Evolutionary conservation across 2,888 invertebrate genomes (phyloP), one percentile per base, ranked within the genome.

Genomic region (Nipponacmea schrenckii): DNA sequence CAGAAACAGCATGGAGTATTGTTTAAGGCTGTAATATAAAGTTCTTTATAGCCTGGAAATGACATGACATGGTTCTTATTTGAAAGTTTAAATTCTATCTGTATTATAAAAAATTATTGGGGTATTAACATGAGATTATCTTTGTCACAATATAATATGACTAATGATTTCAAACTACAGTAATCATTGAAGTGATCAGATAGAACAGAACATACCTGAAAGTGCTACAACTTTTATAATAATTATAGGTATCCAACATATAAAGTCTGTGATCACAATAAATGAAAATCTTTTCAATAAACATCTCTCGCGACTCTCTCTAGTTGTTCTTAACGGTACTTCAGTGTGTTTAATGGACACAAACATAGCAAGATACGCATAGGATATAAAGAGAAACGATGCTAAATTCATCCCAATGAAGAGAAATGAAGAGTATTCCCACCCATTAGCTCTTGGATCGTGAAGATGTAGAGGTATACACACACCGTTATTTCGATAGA

Each of bases 401-500:
- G 69, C 66, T 44, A 68, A 75, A 62, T 73, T 75, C 20, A 74
- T 69, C 7, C 72, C 74, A 17, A 74, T 48, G 39, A 69, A 72
- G 0, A 74, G 39, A 45, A 75, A 63, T 10, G 73, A 62, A 7
- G 72, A 73, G 48, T 75, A 75, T 31, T 73, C 68, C 72, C 75
- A 75, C 14, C 80, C 80, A 31, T 63, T 69, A 7, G 71, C 72
- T 15, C 70, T 50, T 3, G 80, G 79, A 12, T 77, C 76, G 72
- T 80, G 79, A 10, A 80, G 70, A 70, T 80, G 80, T 46, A 80
- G 66, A 0, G 80, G 79, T 50, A 79, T 70, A 69, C 77, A 77
- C 39, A 76, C 74, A 46, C 72, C 77, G 62, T 77, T 77, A 45
- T 68, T 70, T 31, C 72, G 65, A 69, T 75, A 77, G 64, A 75